Percentiles rank a stretch among this genome's conserved stretches.
Evolutionary conservation across 2,888 invertebrate genomes (phyloP).

Genomic region (Pyrrhosoma nymphula): DNA sequence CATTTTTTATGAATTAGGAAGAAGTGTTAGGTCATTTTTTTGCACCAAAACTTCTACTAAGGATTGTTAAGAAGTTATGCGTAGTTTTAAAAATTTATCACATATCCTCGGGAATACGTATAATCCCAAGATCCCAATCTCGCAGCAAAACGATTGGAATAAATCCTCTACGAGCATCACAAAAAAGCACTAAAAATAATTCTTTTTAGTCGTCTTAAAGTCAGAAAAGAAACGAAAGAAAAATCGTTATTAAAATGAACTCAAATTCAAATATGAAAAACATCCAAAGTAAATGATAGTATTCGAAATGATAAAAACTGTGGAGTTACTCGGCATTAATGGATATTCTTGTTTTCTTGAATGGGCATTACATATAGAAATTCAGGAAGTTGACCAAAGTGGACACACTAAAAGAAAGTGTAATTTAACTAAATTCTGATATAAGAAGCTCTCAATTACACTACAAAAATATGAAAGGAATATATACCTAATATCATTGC

Average conservation of each 20-base stretch:
- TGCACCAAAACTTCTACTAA: constrained; percentile 51
- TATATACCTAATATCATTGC: neutral
- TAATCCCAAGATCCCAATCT: constrained; percentile 40
- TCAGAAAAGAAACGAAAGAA: neutral
- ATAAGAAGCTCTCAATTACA: neutral
- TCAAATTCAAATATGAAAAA: neutral
- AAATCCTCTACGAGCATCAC: neutral
- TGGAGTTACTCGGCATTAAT: constrained; percentile 8
- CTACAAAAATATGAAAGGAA: neutral
- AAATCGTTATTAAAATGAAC: neutral
- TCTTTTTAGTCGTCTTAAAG: neutral
- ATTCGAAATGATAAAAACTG: neutral
- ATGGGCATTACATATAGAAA: neutral
- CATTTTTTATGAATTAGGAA: constrained; percentile 45
- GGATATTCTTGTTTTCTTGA: neutral
- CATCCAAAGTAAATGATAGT: neutral
- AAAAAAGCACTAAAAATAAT: constrained; percentile 1
- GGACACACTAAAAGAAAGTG: neutral
- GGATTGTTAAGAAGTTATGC: neutral
- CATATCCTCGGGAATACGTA: constrained; percentile 44
- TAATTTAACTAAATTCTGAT: neutral
- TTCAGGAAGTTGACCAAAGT: neutral
- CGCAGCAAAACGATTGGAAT: neutral
- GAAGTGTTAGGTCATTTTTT: constrained; percentile 39
- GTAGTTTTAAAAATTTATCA: constrained; percentile 58